Percentiles rank a stretch among this genome's conserved stretches.
Conservation (phyloP, 2,797 vertebrate species). For the Danio kyathit region DNA sequence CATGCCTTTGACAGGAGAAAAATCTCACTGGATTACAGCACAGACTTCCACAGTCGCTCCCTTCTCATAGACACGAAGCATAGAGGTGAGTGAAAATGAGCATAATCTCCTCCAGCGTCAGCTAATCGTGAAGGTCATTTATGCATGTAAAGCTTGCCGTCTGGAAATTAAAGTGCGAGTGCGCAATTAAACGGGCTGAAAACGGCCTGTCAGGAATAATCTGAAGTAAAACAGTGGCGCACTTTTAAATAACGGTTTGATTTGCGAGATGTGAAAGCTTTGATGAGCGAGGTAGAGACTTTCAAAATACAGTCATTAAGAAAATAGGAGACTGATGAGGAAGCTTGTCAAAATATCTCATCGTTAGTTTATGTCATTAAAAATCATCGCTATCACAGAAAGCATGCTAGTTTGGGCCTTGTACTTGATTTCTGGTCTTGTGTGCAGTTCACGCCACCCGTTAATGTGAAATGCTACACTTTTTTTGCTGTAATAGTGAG, state of each 20-base stretch:
- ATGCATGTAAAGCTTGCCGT: slow-evolving; percentile 47
- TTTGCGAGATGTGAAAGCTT: slow-evolving; percentile 40
- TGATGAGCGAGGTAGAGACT: slow-evolving; percentile 30
- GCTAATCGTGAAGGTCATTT: slow-evolving; percentile 53
- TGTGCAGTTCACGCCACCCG: background rate
- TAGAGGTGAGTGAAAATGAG: slow-evolving; percentile 37
- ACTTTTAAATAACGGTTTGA: slow-evolving; percentile 31
- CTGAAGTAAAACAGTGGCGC: slow-evolving; percentile 33
- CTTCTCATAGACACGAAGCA: slow-evolving; percentile 2
- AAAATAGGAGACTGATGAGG: slow-evolving; percentile 22
- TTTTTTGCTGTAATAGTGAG: background rate
- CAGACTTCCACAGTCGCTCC: background rate
- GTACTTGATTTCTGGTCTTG: background rate
- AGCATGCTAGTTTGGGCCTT: background rate
- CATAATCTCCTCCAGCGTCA: slow-evolving; percentile 18
- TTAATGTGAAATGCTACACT: background rate
- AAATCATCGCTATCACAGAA: slow-evolving; percentile 25
- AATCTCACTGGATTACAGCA: background rate
- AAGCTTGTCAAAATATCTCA: slow-evolving; percentile 34
- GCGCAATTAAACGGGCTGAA: slow-evolving; percentile 50
- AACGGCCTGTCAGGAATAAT: slow-evolving; percentile 53
- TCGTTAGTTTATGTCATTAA: slow-evolving; percentile 44
- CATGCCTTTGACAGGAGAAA: slow-evolving; percentile 21
- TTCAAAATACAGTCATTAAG: slow-evolving; percentile 37
- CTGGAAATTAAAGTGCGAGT: slow-evolving; percentile 39